A percentile compares a stretch with the other conserved stretches of the same genome.
Conservation (phyloP, 64 coral and sea anemone genomes). For the Pocillopora verrucosa region DNA sequence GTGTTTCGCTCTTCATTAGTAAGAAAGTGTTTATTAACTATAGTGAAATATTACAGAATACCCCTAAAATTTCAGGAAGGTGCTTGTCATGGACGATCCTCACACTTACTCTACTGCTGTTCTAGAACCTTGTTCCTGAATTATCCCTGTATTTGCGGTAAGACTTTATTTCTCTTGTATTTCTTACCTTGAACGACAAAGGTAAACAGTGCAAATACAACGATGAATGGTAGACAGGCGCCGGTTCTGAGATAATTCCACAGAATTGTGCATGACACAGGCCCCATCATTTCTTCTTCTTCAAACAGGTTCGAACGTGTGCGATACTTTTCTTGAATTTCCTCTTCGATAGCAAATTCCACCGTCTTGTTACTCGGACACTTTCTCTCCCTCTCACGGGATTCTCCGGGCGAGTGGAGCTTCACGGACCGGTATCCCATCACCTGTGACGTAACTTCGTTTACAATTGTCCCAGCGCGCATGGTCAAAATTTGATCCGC, state of each 20-base stretch:
- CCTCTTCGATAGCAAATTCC: slow-evolving; percentile 13
- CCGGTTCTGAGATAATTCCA: slow-evolving; percentile 50
- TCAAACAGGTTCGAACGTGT: slow-evolving; percentile 34
- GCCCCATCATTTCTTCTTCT: slow-evolving; percentile 43
- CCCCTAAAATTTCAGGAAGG: no score
- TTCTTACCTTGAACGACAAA: slow-evolving; percentile 54
- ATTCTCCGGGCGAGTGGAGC: slow-evolving; percentile 40
- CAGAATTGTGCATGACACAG: slow-evolving; percentile 15
- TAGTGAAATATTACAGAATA: no score
- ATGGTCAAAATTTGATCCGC: slow-evolving; percentile 72
- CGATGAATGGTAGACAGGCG: slow-evolving; percentile 41
- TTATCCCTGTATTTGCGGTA: not conserved
- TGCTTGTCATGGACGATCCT: no score
- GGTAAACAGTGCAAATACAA: slow-evolving; percentile 18
- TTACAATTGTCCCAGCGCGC: slow-evolving; percentile 58
- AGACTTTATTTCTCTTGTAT: no score
- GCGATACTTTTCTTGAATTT: slow-evolving; percentile 30
- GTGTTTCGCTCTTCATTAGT: no score
- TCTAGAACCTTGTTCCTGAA: no score
- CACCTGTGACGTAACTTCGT: slow-evolving; percentile 66
- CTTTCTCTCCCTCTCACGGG: not conserved
- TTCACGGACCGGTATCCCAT: slow-evolving; percentile 64
- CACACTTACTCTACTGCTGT: no score
- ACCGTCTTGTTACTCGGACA: slow-evolving; percentile 25
- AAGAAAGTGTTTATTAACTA: no score